Conservation (phyloP, 2,888 invertebrate species). For the Tyria jacobaeae region DNA sequence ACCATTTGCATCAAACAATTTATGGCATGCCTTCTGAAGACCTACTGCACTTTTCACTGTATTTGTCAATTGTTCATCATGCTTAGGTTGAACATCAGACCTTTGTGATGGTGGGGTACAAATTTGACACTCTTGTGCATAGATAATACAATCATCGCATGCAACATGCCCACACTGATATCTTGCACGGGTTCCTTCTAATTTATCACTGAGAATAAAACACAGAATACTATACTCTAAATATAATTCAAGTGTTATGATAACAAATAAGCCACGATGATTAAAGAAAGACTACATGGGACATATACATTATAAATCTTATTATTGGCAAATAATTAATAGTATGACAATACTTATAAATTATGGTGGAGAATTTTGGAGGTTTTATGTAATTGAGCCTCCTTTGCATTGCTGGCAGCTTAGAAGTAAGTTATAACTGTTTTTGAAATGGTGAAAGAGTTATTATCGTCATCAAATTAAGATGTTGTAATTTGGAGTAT, state of each 20-base stretch:
- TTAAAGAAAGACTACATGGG: neutral
- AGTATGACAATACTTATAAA: neutral
- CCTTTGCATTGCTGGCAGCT: no score
- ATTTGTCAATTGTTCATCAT: conserved; percentile 58
- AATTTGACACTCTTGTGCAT: conserved; percentile 58
- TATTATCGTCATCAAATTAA: no score
- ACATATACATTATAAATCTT: neutral
- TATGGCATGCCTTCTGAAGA: conserved; percentile 64
- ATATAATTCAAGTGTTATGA: neutral
- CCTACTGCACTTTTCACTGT: conserved; percentile 59
- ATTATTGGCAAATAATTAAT: no score
- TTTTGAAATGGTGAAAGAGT: no score
- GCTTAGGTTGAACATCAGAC: conserved; percentile 29
- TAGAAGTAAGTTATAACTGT: no score
- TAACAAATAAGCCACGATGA: neutral
- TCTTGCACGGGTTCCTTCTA: conserved; percentile 59
- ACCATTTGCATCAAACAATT: conserved; percentile 71
- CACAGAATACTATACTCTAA: neutral
- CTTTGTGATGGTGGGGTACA: conserved; percentile 58
- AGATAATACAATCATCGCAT: conserved; percentile 66
- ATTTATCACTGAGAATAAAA: conserved; percentile 63
- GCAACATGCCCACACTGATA: conserved; percentile 72
- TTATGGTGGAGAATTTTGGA: no score
- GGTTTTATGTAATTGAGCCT: no score
- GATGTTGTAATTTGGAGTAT: no score